A percentile compares a stretch with the other conserved stretches of the same genome.
These are phyloP conservation scores for Apamea sordens DNA, from an alignment of 2,888 invertebrate species.

Conservation along the genomic window DNA sequence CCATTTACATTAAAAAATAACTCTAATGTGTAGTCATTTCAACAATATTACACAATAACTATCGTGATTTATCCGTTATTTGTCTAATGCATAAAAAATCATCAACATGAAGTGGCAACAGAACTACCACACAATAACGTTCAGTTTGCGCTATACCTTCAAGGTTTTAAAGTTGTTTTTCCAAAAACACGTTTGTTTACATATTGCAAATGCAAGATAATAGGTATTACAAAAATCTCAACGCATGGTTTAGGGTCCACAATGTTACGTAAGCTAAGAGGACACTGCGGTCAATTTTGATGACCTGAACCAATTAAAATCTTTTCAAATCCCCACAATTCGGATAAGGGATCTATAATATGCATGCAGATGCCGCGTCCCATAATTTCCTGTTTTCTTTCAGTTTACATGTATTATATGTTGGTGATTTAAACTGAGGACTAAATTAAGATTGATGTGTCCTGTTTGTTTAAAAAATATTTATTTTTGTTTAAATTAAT, in stretches of 20 bases:
- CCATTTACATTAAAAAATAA: too few relatives aligned
- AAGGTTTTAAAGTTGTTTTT: not conserved
- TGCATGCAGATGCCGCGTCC: too few relatives aligned
- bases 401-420: not conserved
- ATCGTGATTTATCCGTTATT: not conserved
- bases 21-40: too few relatives aligned
- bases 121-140: not conserved
- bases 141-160: not conserved
- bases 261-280: not conserved
- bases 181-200: too few relatives aligned
- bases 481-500: constrained; percentile 4
- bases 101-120: too few relatives aligned
- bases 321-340: not conserved
- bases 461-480: not conserved
- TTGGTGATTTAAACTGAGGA: not conserved
- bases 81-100: not conserved
- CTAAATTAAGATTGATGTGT: not conserved
- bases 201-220: not conserved
- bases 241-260: too few relatives aligned
- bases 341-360: not conserved
- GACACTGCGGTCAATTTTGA: not conserved
- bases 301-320: too few relatives aligned
- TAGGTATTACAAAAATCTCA: not conserved
- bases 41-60: not conserved
- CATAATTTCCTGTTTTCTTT: not conserved